Base-by-base conservation (phyloP, 2,888 invertebrate genomes). In the Hydroisotoma schaefferi region DNA sequence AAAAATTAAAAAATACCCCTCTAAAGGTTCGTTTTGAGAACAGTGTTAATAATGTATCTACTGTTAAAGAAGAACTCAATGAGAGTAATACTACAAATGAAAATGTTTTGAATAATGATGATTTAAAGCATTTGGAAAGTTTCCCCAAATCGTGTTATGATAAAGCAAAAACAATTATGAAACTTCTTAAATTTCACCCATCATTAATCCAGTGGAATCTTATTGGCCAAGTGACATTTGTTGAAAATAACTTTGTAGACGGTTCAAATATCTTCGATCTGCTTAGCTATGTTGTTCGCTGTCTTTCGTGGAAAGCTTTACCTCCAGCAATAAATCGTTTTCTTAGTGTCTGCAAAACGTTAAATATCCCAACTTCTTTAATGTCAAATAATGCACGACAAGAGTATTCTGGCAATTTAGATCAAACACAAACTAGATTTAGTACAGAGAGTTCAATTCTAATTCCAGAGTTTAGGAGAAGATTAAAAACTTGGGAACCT, bases 311-410 rank as follows among this genome's bases (percentile, higher is more conserved):
- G 58, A 2, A 10, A n/a, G 28, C 12, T 1, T 27, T 54, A 12
- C 65, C 61, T 10, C 37, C 23, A 18, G 65, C 59, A 20, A 40
- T 46, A 2, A 62, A 61, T 38, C 1, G 65, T n/a, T 62, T 65
- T 28, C 15, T 65, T 2, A 6, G 43, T 6, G 38, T 56, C 20
- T 46, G 56, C 20, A 63, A 53, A 20, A 49, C 33, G 2, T 4
- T 59, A n/a, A 63, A 63, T 33, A n/a, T 63, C 6, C 59, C 63
- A 25, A 49, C 49, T 29, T n/a, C 46, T 15, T 22, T 10, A 12
- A 6, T 46, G 8, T 46, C 46, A 23, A 25, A 15, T 12, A 25
- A 25, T 15, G 23, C 25, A 18, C 20, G 25, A 46, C 22, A 46
- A 15, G 46, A 46, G 2, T 46, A 25, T 22, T 46, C 10, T 23